Evolutionary conservation across 1,140 invertebrate genomes (phyloP), one percentile per base, ranked within the genome.

Genomic region (Cotesia vestalis): DNA sequence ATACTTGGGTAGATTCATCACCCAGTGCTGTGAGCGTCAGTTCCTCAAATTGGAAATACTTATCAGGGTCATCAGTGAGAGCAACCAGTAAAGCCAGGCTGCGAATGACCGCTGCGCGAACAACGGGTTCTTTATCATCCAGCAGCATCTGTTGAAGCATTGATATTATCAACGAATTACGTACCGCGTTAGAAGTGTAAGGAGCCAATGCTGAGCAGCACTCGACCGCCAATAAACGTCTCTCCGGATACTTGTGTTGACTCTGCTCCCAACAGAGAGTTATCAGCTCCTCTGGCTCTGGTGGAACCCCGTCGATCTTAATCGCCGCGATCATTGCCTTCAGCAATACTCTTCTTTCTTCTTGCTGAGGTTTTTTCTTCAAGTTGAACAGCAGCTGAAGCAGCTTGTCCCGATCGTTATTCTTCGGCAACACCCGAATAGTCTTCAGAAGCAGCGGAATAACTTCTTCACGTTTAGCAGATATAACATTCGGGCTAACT

Each of bases 191-290:
- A 3, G 90, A 89, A 8, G 93, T 89, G 77, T 91, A 93, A n/a
- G 92, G 91, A 53, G 92, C 90, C 69, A 95, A 81, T n/a, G 89
- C 89, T 4, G 90, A 90, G 82, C 92, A 94, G 51, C 91, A 91
- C 82, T 94, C 92, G 14, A 91, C 91, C 12, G 94, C 92, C 12
- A 95, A 78, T 27, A 93, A 80, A 66, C 93, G 86, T 77, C 91
- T 88, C 78, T 94, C 93, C 1, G 89, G 81, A 83, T 94, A 91
- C 78, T 92, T 92, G 79, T 94, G 91, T 73, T 88, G 90, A 73
- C 94, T 90, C 83, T 94, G 92, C 78, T 94, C 92, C 93, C 93
- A 94, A 78, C 92, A 93, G 73, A 93, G 89, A 1, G 92, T 92
- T n/a, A 94, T 83, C 60, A 94, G 87, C 81, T 93, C 92, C 74